Conservation (phyloP, 92 coral and sea anemone species). For the Siderastrea radians region DNA sequence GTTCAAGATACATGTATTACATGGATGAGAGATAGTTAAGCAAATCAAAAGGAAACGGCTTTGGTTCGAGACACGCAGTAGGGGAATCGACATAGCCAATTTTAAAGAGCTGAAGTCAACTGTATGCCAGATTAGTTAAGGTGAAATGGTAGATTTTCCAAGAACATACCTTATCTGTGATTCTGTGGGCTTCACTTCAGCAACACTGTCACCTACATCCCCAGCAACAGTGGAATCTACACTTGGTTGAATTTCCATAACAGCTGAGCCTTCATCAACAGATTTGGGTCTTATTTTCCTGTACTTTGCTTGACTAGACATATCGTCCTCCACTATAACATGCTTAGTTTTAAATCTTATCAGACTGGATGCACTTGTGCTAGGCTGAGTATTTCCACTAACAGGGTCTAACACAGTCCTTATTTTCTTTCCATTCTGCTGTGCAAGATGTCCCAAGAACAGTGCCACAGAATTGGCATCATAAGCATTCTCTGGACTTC, state of each 20-base stretch:
- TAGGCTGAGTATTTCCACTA: constrained; percentile 3
- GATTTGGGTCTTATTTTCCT: constrained; percentile 85
- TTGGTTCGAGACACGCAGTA: too few relatives aligned
- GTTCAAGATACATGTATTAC: too few relatives aligned
- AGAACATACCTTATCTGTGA: constrained; percentile 68
- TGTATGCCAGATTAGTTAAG: too few relatives aligned
- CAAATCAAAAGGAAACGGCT: too few relatives aligned
- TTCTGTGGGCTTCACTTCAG: constrained; percentile 52
- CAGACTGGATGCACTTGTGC: neutral
- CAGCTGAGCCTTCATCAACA: constrained; percentile 32
- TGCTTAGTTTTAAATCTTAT: constrained; percentile 30
- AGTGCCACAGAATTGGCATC: constrained; percentile 95
- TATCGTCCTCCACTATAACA: constrained; percentile 23
- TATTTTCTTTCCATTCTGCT: constrained; percentile 86
- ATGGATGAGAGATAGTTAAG: too few relatives aligned
- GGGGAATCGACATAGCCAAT: too few relatives aligned
- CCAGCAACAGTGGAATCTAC: constrained; percentile 34
- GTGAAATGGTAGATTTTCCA: too few relatives aligned
- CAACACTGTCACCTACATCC: constrained; percentile 38
- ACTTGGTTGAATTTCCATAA: constrained; percentile 52
- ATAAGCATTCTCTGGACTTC: constrained; percentile 58
- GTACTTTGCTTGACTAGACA: constrained; percentile 63
- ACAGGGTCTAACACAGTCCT: constrained; percentile 27
- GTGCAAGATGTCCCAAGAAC: constrained; percentile 92
- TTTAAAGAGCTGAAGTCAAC: too few relatives aligned